Percentiles rank a stretch among this genome's conserved stretches.
These are phyloP conservation scores for Lithobates sylvaticus DNA, from an alignment of 2,797 vertebrate species.

Conservation along the genomic window DNA sequence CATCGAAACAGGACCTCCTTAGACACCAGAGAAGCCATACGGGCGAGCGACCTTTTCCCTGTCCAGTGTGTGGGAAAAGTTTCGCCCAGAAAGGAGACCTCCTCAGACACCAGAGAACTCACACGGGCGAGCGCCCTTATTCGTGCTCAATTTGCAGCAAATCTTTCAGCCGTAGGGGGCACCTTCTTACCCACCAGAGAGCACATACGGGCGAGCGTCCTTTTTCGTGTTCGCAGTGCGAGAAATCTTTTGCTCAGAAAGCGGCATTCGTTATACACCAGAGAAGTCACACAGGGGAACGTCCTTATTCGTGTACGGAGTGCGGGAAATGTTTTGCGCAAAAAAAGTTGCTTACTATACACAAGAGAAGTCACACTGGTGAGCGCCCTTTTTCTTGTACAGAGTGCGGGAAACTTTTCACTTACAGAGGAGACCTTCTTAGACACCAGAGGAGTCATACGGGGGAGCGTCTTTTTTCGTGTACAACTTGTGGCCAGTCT, in stretches of 20 bases:
- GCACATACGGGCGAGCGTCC: constrained; percentile 69
- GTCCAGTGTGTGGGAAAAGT: constrained; percentile 67
- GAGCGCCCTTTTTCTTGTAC: constrained; percentile 74
- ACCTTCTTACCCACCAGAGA: constrained; percentile 68
- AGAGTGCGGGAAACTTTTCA: constrained; percentile 73
- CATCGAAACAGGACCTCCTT: background rate
- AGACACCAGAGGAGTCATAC: no score
- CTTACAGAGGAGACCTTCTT: background rate
- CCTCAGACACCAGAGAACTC: constrained; percentile 69
- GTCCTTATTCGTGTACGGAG: constrained; percentile 74
- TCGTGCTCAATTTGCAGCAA: constrained; percentile 69
- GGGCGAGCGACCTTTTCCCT: background rate
- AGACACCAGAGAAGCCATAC: background rate
- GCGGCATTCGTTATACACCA: constrained; percentile 66
- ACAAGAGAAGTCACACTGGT: constrained; percentile 79
- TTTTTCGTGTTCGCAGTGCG: constrained; percentile 54
- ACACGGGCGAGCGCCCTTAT: constrained; percentile 71
- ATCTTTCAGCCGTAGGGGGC: constrained; percentile 69
- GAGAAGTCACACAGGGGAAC: constrained; percentile 76
- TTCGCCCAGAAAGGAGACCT: constrained; percentile 71
- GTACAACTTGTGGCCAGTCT: no score
- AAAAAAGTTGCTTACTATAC: constrained; percentile 78
- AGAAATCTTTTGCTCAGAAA: background rate
- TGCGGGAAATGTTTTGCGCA: constrained; percentile 81
- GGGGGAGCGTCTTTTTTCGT: no score